Evolutionary conservation across 2,888 invertebrate genomes (phyloP), one percentile per base, ranked within the genome.

Genomic region (Notocelia uddmanniana): DNA sequence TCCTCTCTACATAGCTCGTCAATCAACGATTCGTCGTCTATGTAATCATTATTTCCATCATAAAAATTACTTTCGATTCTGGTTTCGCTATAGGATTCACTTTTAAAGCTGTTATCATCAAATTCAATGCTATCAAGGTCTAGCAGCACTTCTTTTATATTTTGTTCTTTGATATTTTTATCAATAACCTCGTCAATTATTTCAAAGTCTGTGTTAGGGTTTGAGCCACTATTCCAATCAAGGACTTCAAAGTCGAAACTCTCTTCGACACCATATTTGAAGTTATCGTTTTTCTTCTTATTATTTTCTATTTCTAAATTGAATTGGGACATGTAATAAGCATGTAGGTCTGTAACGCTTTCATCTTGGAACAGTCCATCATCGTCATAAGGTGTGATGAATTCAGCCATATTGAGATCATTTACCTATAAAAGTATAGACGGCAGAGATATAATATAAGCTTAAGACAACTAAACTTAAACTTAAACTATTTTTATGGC

Each of bases 261-360:
- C 76, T 92, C 91, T 80, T 92, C 92, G 0, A 83, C 83, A 0
- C 91, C 92, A 74, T 84, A 89, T 77, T 89, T 92, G 64, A 93
- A 93, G 74, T 69, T 85, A 52, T 93, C 92, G 21, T 78, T 81
- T 78, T 88, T 87, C 21, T 75, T 84, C 68, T 85, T 87, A 74
- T 79, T 84, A 69, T 84, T 92, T 77, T 94, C 94, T 75, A 94
- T 74, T 84, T 94, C 94, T 71, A 94, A 76, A 84, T 93, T 94
- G 59, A 94, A 94, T 75, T 94, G 92, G 37, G 92, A 86, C 90
- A 94, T 94, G 75, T 93, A 94, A 74, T 93, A 94, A 5, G 92
- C 91, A 74, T 94, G 94, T 73, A 94, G 81, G 74, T 94, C 94
- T 75, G 89, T 89, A 13, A 91, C 89, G 54, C 81, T 88, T 18